Evolutionary conservation across 2,797 vertebrate species (phyloP).

Genomic region (Lepilemur septentrionalis): DNA sequence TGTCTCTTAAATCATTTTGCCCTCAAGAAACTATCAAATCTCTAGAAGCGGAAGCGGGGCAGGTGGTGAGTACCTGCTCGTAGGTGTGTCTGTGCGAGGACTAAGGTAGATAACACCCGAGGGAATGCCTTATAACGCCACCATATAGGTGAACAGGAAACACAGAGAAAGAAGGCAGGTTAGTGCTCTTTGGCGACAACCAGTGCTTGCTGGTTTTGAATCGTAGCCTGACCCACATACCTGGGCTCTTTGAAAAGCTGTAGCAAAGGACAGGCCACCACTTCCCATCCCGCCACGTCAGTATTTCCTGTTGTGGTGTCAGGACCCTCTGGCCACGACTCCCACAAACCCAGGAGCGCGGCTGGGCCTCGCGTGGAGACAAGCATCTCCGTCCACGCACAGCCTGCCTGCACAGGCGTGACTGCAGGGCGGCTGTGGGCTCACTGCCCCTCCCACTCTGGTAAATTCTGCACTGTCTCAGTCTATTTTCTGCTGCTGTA

Average conservation of each 20-base stretch:
- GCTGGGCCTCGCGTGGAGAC: rapidly evolving
- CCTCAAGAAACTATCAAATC: background rate
- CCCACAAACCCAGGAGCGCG: too few species aligned
- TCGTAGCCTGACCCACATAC: background rate
- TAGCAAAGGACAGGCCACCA: rapidly evolving
- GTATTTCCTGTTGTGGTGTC: background rate
- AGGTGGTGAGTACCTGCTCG: rapidly evolving
- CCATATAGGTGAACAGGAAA: background rate
- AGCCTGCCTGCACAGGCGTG: rapidly evolving
- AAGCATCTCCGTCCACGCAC: rapidly evolving
- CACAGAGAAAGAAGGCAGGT: background rate
- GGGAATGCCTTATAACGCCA: rapidly evolving
- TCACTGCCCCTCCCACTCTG: rapidly evolving
- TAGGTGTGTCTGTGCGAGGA: background rate
- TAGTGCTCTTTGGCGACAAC: rapidly evolving
- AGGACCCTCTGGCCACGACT: background rate
- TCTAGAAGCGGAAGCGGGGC: rapidly evolving
- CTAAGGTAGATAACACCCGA: rapidly evolving
- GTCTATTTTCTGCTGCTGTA: background rate
- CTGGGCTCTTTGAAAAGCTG: background rate
- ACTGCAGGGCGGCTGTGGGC: rapidly evolving
- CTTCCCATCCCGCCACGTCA: rapidly evolving
- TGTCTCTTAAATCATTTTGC: background rate
- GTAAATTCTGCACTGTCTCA: background rate
- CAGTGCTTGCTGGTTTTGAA: background rate